phyloP scores from a whole-genome alignment of 2,113 vertebrate species.

The Planiliza haematocheilus region DNA sequence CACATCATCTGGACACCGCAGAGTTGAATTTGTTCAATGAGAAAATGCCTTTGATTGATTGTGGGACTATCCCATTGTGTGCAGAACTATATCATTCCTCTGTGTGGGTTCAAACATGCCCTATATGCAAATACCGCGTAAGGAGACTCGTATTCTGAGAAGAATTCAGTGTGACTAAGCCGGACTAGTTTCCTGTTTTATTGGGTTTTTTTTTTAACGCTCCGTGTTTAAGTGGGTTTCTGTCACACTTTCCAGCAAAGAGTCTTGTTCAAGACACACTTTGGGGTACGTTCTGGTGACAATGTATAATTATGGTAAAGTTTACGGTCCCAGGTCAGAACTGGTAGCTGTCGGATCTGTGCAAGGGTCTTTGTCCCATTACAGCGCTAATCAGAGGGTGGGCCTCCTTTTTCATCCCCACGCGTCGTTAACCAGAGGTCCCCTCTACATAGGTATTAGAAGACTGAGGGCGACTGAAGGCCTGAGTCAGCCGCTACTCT shows the following conservation, averaged over 20 bases:
- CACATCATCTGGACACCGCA: too few species aligned
- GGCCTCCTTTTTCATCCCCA: conserved; percentile 3
- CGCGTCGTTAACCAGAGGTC: conserved; percentile 4
- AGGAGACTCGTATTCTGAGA: too few species aligned
- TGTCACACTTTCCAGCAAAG: not conserved
- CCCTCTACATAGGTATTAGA: not conserved
- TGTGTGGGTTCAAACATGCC: too few species aligned
- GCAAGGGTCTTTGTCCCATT: conserved; percentile 23
- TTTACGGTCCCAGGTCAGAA: not conserved
- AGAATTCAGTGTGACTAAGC: too few species aligned
- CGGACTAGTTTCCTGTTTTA: too few species aligned
- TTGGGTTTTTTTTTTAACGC: too few species aligned
- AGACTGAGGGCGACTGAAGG: conserved; percentile 1
- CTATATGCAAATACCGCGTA: too few species aligned
- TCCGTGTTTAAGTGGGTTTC: too few species aligned
- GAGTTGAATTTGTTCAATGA: too few species aligned
- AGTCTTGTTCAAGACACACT: not conserved
- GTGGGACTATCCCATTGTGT: too few species aligned
- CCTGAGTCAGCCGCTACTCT: conserved; percentile 28
- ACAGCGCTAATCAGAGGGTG: conserved; percentile 19
- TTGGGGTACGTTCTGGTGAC: not conserved
- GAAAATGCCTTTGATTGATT: too few species aligned
- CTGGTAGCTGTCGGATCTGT: not conserved
- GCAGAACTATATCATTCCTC: too few species aligned
- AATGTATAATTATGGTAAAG: not conserved